These are phyloP conservation scores for Labeo catla DNA, from an alignment of 2,113 vertebrate genomes.

Conservation along the genomic window DNA sequence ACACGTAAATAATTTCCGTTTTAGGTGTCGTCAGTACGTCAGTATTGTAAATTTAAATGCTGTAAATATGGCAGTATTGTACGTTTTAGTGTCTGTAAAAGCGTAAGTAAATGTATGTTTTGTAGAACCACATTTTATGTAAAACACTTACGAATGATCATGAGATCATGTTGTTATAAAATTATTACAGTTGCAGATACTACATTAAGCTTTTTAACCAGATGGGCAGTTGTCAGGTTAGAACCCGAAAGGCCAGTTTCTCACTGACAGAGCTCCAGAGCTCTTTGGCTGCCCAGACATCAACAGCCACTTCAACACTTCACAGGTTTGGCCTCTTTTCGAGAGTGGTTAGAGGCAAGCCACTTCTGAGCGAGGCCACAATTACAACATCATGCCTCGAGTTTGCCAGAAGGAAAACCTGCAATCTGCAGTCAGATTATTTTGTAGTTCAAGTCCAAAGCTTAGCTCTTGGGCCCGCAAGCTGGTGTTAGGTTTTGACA, in stretches of 20 bases:
- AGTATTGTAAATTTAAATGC: no score
- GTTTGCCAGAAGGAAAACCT: neutral
- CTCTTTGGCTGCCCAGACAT: neutral
- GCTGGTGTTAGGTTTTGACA: neutral
- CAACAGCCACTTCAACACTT: neutral
- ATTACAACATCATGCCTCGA: neutral
- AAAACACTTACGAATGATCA: no score
- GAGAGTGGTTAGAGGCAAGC: neutral
- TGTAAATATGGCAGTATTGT: no score
- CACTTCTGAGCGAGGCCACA: neutral
- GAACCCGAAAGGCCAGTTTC: neutral
- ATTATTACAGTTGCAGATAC: neutral
- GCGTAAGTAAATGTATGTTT: no score
- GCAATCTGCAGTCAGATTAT: neutral
- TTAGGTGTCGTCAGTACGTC: no score
- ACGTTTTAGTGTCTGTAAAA: no score
- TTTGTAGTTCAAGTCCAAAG: neutral
- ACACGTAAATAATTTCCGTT: no score
- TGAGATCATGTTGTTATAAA: neutral
- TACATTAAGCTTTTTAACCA: neutral
- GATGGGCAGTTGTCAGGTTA: neutral
- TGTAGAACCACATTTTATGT: no score
- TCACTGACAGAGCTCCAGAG: neutral
- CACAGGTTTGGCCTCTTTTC: neutral
- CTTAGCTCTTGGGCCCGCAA: neutral